Conservation (phyloP, 2,113 vertebrate species). For the Neotoma lepida region DNA sequence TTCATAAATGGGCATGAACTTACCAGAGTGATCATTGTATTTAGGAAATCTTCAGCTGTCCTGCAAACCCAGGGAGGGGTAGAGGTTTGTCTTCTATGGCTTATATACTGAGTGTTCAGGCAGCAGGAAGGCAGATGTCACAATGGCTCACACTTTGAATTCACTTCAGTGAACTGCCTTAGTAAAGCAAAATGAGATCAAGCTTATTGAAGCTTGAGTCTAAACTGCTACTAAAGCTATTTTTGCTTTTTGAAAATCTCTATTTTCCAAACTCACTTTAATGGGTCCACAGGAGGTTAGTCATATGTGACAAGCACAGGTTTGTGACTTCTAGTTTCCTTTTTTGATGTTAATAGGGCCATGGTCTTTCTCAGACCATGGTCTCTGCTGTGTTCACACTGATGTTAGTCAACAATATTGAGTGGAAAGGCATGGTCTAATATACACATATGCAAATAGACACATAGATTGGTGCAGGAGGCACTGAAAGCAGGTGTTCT, state of each 20-base stretch:
- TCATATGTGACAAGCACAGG: background rate
- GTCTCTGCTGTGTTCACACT: background rate
- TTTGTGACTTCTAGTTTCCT: background rate
- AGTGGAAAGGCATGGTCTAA: background rate
- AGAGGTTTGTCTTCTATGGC: background rate
- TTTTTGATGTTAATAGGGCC: background rate
- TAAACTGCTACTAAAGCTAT: background rate
- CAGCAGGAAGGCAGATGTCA: background rate
- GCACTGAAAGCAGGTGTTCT: background rate
- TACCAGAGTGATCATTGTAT: background rate
- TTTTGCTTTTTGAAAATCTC: background rate
- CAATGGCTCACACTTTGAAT: background rate
- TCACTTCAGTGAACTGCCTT: background rate
- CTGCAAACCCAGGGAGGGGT: rapidly evolving
- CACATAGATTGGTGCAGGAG: background rate
- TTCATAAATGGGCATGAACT: slow-evolving; percentile 44
- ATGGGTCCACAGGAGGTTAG: background rate
- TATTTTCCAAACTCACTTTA: background rate
- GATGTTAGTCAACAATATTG: background rate
- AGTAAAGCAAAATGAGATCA: background rate
- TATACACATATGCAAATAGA: background rate
- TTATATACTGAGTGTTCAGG: background rate
- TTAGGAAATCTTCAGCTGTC: background rate
- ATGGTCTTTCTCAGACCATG: background rate
- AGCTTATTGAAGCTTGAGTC: background rate